These are phyloP conservation scores for Perognathus longimembris DNA, from an alignment of 2,113 vertebrate species.

Conservation along the genomic window DNA sequence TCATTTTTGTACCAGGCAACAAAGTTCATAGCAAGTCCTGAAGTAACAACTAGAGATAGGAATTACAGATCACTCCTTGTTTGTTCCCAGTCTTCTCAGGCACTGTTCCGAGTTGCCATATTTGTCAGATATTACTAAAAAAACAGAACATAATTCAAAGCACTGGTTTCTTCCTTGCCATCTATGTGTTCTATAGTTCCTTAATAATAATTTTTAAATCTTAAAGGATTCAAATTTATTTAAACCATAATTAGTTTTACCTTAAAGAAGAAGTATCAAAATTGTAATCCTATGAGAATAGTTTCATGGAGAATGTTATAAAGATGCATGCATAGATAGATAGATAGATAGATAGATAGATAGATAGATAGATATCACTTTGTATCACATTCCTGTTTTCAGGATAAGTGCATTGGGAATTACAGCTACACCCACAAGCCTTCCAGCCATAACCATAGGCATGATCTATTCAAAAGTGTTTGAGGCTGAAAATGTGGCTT, in stretches of 20 bases:
- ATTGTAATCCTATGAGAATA: background rate
- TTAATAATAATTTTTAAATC: conserved; percentile 49
- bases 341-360: no score
- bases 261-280: conserved; percentile 1
- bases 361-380: background rate
- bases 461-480: conserved; percentile 33
- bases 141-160: conserved; percentile 55
- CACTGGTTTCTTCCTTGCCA: background rate
- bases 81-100: background rate
- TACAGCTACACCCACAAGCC: background rate
- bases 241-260: conserved; percentile 57
- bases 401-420: background rate
- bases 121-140: conserved; percentile 3
- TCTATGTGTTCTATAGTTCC: background rate
- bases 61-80: background rate
- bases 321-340: no score
- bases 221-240: conserved; percentile 42
- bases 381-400: background rate
- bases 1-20: background rate
- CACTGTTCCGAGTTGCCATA: background rate
- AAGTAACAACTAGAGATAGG: background rate
- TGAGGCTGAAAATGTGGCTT: no score
- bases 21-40: background rate
- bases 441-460: background rate
- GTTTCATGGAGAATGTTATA: background rate